Conservation (phyloP, 1,140 invertebrate species). For the Harpegnathos saltator region DNA sequence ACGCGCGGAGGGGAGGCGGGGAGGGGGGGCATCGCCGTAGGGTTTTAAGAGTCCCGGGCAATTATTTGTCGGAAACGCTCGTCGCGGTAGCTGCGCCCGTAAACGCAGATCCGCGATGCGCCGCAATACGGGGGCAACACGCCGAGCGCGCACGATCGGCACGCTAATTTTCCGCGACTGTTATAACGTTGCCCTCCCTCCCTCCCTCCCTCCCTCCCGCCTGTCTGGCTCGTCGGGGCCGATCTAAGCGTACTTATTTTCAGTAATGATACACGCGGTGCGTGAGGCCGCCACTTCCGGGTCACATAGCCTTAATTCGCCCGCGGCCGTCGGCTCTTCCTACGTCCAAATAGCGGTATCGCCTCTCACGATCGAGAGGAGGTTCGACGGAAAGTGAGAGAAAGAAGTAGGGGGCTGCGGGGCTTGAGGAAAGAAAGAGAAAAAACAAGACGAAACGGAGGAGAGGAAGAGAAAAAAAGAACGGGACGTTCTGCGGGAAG, state of each 20-base stretch:
- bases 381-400: no score
- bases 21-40: neutral
- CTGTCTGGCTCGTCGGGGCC: neutral
- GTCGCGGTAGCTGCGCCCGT: conserved; percentile 38
- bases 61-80: conserved; percentile 41
- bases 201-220: no score
- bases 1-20: no score
- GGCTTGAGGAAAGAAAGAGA: no score
- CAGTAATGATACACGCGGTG: conserved; percentile 27
- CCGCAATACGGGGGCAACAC: neutral
- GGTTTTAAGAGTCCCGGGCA: conserved; percentile 3
- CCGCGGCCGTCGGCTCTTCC: neutral
- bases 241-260: conserved; percentile 30
- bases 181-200: conserved; percentile 16
- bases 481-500: neutral
- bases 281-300: conserved; percentile 31
- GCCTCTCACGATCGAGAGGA: neutral
- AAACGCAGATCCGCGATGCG: conserved; percentile 12
- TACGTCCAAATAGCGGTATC: conserved; percentile 30
- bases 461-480: neutral
- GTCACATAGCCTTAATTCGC: conserved; percentile 34
- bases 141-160: neutral
- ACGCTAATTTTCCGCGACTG: conserved; percentile 30
- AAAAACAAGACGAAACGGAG: no score
- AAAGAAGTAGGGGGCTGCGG: no score